phyloP scores from a whole-genome alignment of 2,888 invertebrate genomes.

The Laothoe populi region DNA sequence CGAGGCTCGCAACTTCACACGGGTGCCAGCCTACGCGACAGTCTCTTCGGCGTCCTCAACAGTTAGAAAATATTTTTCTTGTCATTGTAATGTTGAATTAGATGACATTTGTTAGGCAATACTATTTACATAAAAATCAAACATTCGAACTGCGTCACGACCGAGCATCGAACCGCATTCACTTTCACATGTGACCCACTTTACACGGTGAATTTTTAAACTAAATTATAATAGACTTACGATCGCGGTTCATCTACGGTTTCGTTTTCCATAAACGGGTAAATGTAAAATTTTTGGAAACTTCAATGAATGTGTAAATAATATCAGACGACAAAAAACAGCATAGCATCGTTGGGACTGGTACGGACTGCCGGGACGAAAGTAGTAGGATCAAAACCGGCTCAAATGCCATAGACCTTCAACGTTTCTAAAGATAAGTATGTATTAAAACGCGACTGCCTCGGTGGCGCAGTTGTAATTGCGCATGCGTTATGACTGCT shows the following conservation, averaged over 20 bases:
- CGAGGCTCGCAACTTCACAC: too few species aligned
- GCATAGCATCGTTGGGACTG: too few species aligned
- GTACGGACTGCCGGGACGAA: too few species aligned
- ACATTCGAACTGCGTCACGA: slow-evolving; percentile 12
- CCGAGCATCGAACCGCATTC: slow-evolving; percentile 25
- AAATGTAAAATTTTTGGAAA: not conserved
- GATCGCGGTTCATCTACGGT: not conserved
- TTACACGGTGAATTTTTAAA: slow-evolving; percentile 3
- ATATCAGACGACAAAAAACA: too few species aligned
- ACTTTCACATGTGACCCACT: slow-evolving; percentile 28
- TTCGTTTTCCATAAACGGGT: not conserved
- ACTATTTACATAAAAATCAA: slow-evolving; percentile 12
- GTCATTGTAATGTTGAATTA: slow-evolving; percentile 1
- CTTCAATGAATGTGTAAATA: not conserved
- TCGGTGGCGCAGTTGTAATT: too few species aligned
- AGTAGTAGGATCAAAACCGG: too few species aligned
- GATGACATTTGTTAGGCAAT: slow-evolving; percentile 13
- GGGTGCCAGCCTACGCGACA: too few species aligned
- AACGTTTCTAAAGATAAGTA: too few species aligned
- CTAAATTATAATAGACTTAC: slow-evolving; percentile 5
- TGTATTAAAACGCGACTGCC: too few species aligned
- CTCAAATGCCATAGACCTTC: too few species aligned
- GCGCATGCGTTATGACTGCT: too few species aligned
- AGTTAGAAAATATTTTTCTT: not conserved
- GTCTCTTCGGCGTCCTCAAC: not conserved